phyloP scores from a whole-genome alignment of 2,113 vertebrate species.

The Anarhynchus alexandrinus region DNA sequence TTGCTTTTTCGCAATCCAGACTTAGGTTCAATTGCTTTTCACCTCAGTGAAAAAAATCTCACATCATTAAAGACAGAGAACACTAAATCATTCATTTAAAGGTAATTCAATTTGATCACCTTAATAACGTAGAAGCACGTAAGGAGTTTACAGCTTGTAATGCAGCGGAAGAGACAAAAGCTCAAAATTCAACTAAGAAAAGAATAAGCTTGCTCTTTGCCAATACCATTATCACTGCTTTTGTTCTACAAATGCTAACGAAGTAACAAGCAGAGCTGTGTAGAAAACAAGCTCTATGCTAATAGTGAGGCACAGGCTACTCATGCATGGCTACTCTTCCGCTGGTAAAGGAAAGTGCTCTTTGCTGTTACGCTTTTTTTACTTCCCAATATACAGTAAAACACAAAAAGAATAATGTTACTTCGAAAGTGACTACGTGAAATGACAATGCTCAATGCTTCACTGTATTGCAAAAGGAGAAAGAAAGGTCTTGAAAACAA shows the following conservation, averaged over 20 bases:
- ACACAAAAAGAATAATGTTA: neutral
- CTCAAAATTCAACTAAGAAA: neutral
- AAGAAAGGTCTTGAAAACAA: neutral
- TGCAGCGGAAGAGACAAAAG: neutral
- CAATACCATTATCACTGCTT: neutral
- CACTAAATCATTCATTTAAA: neutral
- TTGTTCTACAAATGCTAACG: neutral
- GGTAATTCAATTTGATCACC: neutral
- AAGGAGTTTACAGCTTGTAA: neutral
- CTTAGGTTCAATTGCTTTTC: neutral
- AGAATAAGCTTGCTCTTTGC: neutral
- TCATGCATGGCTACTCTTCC: neutral
- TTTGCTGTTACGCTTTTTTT: neutral
- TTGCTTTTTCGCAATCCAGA: neutral
- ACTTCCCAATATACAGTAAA: neutral
- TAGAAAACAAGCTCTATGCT: neutral
- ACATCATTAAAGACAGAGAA: neutral
- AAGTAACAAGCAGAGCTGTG: neutral
- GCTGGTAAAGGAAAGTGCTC: neutral
- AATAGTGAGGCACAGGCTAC: neutral
- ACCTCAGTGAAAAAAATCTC: neutral
- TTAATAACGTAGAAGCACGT: neutral
- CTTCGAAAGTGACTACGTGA: neutral
- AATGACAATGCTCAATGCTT: neutral
- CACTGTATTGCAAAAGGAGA: neutral